Evolutionary conservation across 2,113 vertebrate genomes (phyloP).

Genomic region (Gymnobelideus leadbeateri): DNA sequence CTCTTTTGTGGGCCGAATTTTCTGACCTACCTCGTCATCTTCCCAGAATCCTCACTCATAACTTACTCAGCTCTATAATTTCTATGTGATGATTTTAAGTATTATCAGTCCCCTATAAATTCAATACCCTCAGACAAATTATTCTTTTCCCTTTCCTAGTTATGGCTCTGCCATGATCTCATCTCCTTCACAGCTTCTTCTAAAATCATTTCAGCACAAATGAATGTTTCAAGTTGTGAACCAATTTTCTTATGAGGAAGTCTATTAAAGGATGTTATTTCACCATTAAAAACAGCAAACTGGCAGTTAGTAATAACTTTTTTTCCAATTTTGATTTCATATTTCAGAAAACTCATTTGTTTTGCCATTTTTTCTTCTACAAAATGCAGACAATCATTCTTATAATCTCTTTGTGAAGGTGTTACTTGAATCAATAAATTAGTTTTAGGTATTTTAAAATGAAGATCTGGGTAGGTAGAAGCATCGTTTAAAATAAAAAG

Average conservation of each 20-base stretch:
- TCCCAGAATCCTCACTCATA: too few species aligned
- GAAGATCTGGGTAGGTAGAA: constrained; percentile 18
- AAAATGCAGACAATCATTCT: constrained; percentile 1
- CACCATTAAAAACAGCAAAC: constrained; percentile 7
- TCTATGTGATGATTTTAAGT: background rate
- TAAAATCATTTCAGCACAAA: constrained; percentile 11
- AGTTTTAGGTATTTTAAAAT: constrained; percentile 20
- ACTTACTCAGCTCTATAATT: background rate
- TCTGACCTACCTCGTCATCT: too few species aligned
- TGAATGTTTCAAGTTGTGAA: constrained; percentile 39
- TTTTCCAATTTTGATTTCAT: background rate
- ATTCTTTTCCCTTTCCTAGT: background rate
- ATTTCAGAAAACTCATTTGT: background rate
- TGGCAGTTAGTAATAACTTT: background rate
- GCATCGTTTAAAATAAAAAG: background rate
- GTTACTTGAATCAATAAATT: constrained; percentile 20
- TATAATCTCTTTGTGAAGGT: constrained; percentile 34
- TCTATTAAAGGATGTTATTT: constrained; percentile 18
- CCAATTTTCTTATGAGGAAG: constrained; percentile 33
- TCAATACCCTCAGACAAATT: background rate
- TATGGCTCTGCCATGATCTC: background rate
- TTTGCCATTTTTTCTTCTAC: constrained; percentile 21
- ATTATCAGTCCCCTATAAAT: background rate
- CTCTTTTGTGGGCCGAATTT: too few species aligned
- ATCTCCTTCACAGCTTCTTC: constrained; percentile 16